Evolutionary conservation across 2,113 vertebrate species (phyloP), one percentile per base, ranked within the genome.

Genomic region (Oreochromis spilurus): DNA sequence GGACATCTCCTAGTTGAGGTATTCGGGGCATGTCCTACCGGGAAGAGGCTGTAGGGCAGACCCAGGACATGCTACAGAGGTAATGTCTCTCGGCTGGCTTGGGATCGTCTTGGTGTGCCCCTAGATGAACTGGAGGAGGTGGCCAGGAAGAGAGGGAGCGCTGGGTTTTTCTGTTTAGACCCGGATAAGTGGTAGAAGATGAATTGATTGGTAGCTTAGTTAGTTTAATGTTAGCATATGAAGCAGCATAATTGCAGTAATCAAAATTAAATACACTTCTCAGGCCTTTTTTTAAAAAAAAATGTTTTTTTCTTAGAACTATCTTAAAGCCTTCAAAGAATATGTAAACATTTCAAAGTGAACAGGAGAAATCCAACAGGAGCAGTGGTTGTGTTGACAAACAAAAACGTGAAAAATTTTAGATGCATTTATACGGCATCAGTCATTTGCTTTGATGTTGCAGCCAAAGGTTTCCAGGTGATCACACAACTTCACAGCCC

Each of bases 401-500:
- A 83, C n/a, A 6, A 12, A 77, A 88, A 79, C 5, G 7, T 65
- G 84, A 65, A 34, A 82, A n/a, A 1, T 31, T 9, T n/a, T 52
- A 52, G 26, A 7, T 77, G 72, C 26, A 29, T 81, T 58, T 79
- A 65, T 81, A 54, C n/a, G 11, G 62, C 77, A 84, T 85, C 87
- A 85, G 7, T 88, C 81, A 58, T 52, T 38, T 7, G 38, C 88
- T 89, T 90, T 88, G 87, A 84, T 92, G 88, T 65, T 7, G 12
- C 83, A 83, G 87, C 57, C 75, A 78, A 79, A 12, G 60, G 77
- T 92, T 93, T 92, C 75, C 88, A 87, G 86, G 84, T 83, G 88
- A 85, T 86, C 87, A 62, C 78, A 55, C n/a, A 45, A 70, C 86
- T 87, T 88, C 84, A 72, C 83, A 72, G 79, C 72, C 19, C 75